A percentile compares a stretch with the other conserved stretches of the same genome.
phyloP scores from a whole-genome alignment of 37 sponge, comb jelly and placozoan genomes.

The Haliclona indistincta region DNA sequence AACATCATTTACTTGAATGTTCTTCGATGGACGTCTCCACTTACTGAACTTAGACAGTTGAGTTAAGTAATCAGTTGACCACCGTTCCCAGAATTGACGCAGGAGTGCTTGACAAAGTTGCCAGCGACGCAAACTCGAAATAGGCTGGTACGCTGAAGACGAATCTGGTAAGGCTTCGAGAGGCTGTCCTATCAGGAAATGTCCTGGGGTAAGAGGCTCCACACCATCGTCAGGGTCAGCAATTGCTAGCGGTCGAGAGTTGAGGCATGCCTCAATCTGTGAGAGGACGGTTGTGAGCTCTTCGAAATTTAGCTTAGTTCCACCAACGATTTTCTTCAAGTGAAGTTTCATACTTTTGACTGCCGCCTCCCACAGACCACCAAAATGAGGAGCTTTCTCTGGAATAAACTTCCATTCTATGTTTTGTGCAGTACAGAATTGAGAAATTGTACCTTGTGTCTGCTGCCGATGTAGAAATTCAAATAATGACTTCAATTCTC shows the following conservation, averaged over 20 bases:
- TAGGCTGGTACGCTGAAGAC: not conserved
- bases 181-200: slow-evolving; percentile 20
- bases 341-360: slow-evolving; percentile 17
- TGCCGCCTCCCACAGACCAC: no score
- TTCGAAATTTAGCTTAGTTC: slow-evolving; percentile 16
- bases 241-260: slow-evolving; percentile 15
- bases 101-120: not conserved
- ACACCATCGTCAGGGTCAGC: slow-evolving; percentile 13
- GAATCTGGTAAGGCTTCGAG: slow-evolving; percentile 16
- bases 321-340: slow-evolving; percentile 4
- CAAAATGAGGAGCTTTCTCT: no score
- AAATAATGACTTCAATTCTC: slow-evolving; percentile 11
- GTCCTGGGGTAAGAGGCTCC: slow-evolving; percentile 20
- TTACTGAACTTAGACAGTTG: not conserved
- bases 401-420: slow-evolving; percentile 37
- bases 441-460: slow-evolving; percentile 1
- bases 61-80: slow-evolving; percentile 21
- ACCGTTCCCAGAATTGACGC: slow-evolving; percentile 21
- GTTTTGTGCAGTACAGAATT: not conserved
- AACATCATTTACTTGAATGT: slow-evolving; percentile 16
- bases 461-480: not conserved
- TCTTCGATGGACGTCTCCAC: not conserved
- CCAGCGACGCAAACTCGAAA: slow-evolving; percentile 5
- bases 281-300: slow-evolving; percentile 15
- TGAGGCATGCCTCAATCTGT: slow-evolving; percentile 26